Base-by-base conservation (phyloP, 64 coral and sea anemone species). In the Cladopsammia gracilis region DNA sequence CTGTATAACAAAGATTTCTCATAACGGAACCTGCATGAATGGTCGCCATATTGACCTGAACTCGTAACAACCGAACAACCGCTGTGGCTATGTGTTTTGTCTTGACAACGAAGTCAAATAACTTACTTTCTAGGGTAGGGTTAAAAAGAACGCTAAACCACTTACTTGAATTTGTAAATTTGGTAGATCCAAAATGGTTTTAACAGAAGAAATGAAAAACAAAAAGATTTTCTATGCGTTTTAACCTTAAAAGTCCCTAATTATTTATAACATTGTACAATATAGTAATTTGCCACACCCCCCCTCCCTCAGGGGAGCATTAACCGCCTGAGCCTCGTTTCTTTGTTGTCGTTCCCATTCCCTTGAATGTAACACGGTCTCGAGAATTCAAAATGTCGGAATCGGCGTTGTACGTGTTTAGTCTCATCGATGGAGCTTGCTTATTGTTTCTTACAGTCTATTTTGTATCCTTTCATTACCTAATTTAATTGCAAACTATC, bases 361-460 rank as follows among this genome's bases (percentile, higher is more conserved):
- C 22, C 67, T 76, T 76, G 10, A 70, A 45, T 75, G 48, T 73
- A 42, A 22, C 20, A 51, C 45, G 23, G 57, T 69, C 70, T 0
- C 1, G 18, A 24, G 3, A 25, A 65, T 93, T 67, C 64, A 97
- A 93, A 58, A 98, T 98, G 97, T 91, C 94, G 80, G 86, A 95
- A 19, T 81, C 97, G 49, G 97, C 87, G 77, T 62, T 96, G 57
- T 98, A 93, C 26, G 89, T 98, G 15, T 96, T 98, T 90, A 91
- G 85, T 13, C 82, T 98, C 13, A 56, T 96, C 4, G 97, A 98
- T 91, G 91, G 94, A 61, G 94, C 94, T 79, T 94, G 87, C 26
- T 67, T 98, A 3, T 60, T 98, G 14, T 98, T 98, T 82, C 91
- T 98, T 10, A 93, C 97, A 2, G 97, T 98, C 69, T 98, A 96